phyloP scores from a whole-genome alignment of 1,140 invertebrate genomes.

The Lepidurus packardi region DNA sequence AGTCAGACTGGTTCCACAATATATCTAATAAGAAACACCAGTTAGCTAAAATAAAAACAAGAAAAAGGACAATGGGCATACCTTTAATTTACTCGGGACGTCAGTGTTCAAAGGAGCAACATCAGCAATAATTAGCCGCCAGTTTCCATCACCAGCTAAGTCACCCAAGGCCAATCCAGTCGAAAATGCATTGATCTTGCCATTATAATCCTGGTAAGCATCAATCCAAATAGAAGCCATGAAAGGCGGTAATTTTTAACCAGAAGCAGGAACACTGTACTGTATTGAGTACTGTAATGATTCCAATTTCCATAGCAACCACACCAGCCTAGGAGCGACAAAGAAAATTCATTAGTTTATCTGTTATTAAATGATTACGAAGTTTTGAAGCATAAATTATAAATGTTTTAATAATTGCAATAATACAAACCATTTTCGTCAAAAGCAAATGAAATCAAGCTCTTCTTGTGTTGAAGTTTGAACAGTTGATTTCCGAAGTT shows the following conservation, averaged over 20 bases:
- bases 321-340: too few relatives aligned
- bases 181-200: not conserved
- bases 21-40: not conserved
- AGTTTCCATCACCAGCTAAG: not conserved
- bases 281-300: too few relatives aligned
- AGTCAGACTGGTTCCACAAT: not conserved
- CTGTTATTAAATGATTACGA: too few relatives aligned
- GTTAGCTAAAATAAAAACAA: not conserved
- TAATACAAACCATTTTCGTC: too few relatives aligned
- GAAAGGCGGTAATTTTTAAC: not conserved
- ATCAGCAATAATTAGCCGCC: not conserved
- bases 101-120: not conserved
- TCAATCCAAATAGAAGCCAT: constrained; percentile 6
- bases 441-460: too few relatives aligned
- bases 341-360: too few relatives aligned
- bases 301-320: too few relatives aligned
- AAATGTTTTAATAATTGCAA: too few relatives aligned
- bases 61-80: not conserved
- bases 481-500: too few relatives aligned
- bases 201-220: not conserved
- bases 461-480: too few relatives aligned
- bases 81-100: not conserved
- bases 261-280: too few relatives aligned
- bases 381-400: too few relatives aligned
- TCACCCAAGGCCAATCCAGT: not conserved